Evolutionary conservation across 2,888 invertebrate species (phyloP).

Genomic region (Brachyptera risi): DNA sequence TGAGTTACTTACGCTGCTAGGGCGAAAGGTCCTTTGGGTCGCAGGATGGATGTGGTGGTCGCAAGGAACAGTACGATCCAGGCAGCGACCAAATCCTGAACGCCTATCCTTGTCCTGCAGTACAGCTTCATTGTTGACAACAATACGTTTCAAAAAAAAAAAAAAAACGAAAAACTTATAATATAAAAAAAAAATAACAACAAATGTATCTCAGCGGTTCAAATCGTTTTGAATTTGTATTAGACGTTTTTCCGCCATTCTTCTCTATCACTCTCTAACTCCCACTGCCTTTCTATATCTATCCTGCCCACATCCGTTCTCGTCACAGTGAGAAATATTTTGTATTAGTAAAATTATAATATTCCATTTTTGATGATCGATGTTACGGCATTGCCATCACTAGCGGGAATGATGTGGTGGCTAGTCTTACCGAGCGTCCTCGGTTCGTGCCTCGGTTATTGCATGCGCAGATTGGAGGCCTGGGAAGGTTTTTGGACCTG

Average conservation of each 20-base stretch:
- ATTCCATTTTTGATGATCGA: background rate
- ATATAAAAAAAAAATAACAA: background rate
- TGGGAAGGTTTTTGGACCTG: background rate
- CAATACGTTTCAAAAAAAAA: too few relatives aligned
- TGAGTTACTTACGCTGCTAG: constrained; percentile 57
- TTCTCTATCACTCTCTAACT: background rate
- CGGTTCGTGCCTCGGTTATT: constrained; percentile 13
- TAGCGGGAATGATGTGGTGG: constrained; percentile 1
- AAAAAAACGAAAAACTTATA: too few relatives aligned
- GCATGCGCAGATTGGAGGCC: constrained; percentile 13
- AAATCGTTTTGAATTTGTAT: background rate
- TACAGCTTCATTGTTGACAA: constrained; percentile 2
- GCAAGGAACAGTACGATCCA: constrained; percentile 49
- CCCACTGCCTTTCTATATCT: background rate
- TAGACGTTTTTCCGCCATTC: background rate
- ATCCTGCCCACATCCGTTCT: background rate
- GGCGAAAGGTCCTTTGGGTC: constrained; percentile 49
- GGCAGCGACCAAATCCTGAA: constrained; percentile 24
- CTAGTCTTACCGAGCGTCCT: background rate
- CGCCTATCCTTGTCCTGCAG: constrained; percentile 9
- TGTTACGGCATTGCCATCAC: constrained; percentile 8
- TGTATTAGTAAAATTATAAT: too few relatives aligned
- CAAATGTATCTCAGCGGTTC: background rate
- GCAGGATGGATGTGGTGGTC: constrained; percentile 47
- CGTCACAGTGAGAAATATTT: background rate